phyloP scores from a whole-genome alignment of 2,888 invertebrate species.

The Aporophyla lueneburgensis region DNA sequence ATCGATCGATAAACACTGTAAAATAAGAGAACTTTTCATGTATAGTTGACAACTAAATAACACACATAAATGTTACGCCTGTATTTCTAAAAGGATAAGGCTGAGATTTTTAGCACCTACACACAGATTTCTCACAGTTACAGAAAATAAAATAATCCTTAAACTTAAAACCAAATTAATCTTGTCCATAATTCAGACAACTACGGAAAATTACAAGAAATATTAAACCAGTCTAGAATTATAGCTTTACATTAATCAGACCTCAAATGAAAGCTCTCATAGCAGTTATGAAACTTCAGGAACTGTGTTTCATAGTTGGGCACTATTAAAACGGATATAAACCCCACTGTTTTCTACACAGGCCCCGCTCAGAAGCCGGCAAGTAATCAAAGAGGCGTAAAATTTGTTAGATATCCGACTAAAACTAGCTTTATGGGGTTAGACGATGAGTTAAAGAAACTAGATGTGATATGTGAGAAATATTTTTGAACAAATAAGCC shows the following conservation, averaged over 20 bases:
- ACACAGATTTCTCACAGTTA: not conserved
- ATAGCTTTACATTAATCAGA: slow-evolving; percentile 40
- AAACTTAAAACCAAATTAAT: slow-evolving; percentile 11
- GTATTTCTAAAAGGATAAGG: not conserved
- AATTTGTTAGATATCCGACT: slow-evolving; percentile 82
- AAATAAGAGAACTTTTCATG: too few species aligned
- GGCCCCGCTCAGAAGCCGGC: slow-evolving; percentile 59
- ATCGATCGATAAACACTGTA: too few species aligned
- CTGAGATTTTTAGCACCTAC: not conserved
- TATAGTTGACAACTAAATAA: not conserved
- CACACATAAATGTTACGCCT: not conserved
- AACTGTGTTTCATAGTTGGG: slow-evolving; percentile 53
- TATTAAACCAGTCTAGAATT: slow-evolving; percentile 31
- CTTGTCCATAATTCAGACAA: not conserved
- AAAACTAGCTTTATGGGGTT: slow-evolving; percentile 81
- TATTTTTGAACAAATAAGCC: not conserved
- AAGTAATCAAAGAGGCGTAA: slow-evolving; percentile 84
- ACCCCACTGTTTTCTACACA: slow-evolving; percentile 60
- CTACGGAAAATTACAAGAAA: slow-evolving; percentile 25
- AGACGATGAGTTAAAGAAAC: slow-evolving; percentile 59
- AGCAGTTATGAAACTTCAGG: slow-evolving; percentile 46
- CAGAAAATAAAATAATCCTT: not conserved
- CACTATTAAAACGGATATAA: slow-evolving; percentile 57
- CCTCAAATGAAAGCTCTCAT: slow-evolving; percentile 44
- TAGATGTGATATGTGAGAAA: slow-evolving; percentile 64